Evolutionary conservation across 2,797 vertebrate genomes (phyloP), one percentile per base, ranked within the genome.

Genomic region (Otolemur crassicaudatus): DNA sequence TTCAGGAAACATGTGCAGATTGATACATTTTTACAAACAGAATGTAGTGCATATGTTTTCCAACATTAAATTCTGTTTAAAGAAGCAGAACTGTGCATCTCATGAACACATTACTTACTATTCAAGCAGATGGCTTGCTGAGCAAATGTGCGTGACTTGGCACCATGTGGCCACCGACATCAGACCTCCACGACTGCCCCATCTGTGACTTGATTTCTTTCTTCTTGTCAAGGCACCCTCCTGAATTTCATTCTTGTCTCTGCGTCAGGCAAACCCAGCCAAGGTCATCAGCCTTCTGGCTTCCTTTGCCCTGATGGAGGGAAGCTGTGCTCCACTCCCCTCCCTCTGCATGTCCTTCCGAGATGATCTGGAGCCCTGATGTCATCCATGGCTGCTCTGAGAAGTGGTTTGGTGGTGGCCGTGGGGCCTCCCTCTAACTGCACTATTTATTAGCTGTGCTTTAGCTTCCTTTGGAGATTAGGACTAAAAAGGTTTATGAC

Each of bases 211-310:
- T 23, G 27, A 22, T 69, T 63, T 72, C 86, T 58, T 86, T 49
- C 43, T 56, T 63, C 56, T 85, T n/a, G 29, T 75, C 65, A 80
- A 80, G 29, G 25, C 73, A 58, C 29, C 91, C 22, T 49, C 34
- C 29, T 75, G 4, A 14, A 58, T 56, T 80, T 31, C 72, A 2
- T 69, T 75, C n/a, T 53, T 53, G 69, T 23, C 67, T 75, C 43
- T 61, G 37, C 12, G 27, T 65, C 87, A 60, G 75, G 81, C 91
- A 53, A 12, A 29, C 29, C 0, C 12, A 61, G 80, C 65, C 65
- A 46, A n/a, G 75, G 73, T 23, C 58, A 85, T 31, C 58, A 69
- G 75, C 81, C 67, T 90, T 67, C 81, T 86, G 95, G 87, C 87
- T 67, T 49, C 76, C 60, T 53, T 14, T 4, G 53, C 31, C 60